Conservation (phyloP, 2,888 invertebrate genomes). For the Coelinius sp. region DNA sequence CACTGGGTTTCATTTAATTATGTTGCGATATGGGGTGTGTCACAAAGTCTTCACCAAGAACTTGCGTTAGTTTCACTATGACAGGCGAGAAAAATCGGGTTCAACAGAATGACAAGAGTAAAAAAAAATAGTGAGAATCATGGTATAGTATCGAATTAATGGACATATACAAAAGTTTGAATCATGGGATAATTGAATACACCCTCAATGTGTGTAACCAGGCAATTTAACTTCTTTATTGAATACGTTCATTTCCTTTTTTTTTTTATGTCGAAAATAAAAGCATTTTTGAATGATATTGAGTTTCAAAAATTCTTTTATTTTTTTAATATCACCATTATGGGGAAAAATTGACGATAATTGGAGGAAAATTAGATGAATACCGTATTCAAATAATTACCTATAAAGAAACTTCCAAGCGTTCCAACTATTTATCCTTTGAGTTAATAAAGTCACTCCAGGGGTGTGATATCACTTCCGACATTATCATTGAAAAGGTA, state of each 20-base stretch:
- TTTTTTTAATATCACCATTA: too few relatives aligned
- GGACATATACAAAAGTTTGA: not conserved
- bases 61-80: not conserved
- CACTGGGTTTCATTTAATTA: conserved; percentile 66
- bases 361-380: not conserved
- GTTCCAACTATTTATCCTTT: not conserved
- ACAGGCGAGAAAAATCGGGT: not conserved
- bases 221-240: not conserved
- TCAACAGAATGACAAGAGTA: not conserved
- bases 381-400: not conserved
- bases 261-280: not conserved
- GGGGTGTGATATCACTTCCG: not conserved
- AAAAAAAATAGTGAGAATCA: not conserved
- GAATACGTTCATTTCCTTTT: not conserved
- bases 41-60: not conserved
- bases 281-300: not conserved
- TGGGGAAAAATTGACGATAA: too few relatives aligned
- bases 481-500: not conserved
- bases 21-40: conserved; percentile 49
- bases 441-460: not conserved
- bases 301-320: not conserved
- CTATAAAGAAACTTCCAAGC: not conserved
- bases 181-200: not conserved
- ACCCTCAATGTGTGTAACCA: not conserved
- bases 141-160: not conserved